Conservation (phyloP, 1,140 invertebrate species). For the Bombus difficillimus region DNA sequence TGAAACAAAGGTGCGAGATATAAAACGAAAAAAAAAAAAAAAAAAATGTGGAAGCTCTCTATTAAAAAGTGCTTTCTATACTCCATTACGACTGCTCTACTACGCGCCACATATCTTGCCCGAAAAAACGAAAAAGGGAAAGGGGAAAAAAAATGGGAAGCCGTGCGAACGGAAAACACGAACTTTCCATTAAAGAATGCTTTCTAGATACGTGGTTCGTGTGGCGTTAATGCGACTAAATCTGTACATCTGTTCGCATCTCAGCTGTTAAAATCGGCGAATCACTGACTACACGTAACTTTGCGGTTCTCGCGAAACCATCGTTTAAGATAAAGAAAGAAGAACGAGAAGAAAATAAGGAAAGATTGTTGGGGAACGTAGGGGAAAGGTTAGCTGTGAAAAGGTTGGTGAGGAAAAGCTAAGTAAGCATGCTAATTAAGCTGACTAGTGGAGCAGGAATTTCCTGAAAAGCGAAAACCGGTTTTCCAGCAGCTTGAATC, state of each 20-base stretch:
- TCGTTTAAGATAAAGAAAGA: background rate
- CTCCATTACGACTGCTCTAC: background rate
- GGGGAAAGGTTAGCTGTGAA: background rate
- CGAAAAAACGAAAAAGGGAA: background rate
- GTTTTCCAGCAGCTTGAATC: slow-evolving; percentile 8
- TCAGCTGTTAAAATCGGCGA: background rate
- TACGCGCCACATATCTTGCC: background rate
- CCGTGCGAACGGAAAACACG: background rate
- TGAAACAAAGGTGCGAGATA: background rate
- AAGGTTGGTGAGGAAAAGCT: background rate
- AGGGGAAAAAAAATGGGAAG: background rate
- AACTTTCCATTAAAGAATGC: slow-evolving; percentile 26
- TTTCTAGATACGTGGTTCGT: background rate
- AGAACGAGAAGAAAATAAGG: background rate
- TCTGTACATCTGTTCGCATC: slow-evolving; percentile 4
- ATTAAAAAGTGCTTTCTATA: slow-evolving; percentile 2
- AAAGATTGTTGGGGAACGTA: background rate
- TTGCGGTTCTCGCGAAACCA: background rate
- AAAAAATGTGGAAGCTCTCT: background rate
- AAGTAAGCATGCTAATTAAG: slow-evolving; percentile 25
- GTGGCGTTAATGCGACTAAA: slow-evolving; percentile 4
- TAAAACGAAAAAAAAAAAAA: background rate
- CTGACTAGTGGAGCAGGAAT: background rate
- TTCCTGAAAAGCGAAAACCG: slow-evolving; percentile 16
- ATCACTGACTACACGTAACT: background rate